Conservation (phyloP, 2,797 vertebrate genomes). For the Merluccius polli region DNA sequence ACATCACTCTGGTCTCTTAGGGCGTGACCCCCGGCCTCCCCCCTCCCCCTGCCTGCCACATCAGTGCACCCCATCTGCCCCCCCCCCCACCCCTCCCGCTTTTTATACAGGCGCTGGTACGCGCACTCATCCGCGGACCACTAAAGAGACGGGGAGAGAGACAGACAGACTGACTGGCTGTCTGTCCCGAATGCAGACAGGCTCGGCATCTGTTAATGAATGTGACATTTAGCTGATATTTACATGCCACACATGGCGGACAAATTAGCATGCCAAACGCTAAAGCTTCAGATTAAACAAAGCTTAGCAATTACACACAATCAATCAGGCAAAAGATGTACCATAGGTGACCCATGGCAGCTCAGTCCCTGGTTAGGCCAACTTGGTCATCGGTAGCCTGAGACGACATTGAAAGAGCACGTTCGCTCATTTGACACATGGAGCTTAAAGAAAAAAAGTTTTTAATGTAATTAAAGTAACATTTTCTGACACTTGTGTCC, state of each 20-base stretch:
- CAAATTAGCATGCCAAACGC: conserved; percentile 64
- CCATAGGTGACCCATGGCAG: conserved; percentile 58
- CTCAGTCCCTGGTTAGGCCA: conserved; percentile 44
- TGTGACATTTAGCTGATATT: conserved; percentile 80
- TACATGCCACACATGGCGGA: conserved; percentile 61
- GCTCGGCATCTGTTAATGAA: conserved; percentile 68
- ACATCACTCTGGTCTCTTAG: conserved; percentile 37
- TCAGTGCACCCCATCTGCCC: conserved; percentile 25
- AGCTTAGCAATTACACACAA: conserved; percentile 66
- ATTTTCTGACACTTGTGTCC: neutral
- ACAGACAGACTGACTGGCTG: conserved; percentile 10
- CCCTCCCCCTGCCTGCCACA: conserved; percentile 5
- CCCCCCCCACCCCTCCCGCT: neutral
- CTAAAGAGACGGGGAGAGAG: neutral
- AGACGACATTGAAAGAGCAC: no score
- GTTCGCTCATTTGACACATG: no score
- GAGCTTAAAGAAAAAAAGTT: no score
- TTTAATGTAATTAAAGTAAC: neutral
- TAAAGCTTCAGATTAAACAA: conserved; percentile 70
- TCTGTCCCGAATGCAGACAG: conserved; percentile 52
- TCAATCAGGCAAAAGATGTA: conserved; percentile 58
- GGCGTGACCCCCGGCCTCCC: conserved; percentile 35
- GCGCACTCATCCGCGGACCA: conserved; percentile 43
- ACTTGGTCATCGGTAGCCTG: neutral
- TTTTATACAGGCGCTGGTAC: conserved; percentile 32